Base-by-base conservation (phyloP, 2,888 invertebrate species). In the Isoperla grammatica region DNA sequence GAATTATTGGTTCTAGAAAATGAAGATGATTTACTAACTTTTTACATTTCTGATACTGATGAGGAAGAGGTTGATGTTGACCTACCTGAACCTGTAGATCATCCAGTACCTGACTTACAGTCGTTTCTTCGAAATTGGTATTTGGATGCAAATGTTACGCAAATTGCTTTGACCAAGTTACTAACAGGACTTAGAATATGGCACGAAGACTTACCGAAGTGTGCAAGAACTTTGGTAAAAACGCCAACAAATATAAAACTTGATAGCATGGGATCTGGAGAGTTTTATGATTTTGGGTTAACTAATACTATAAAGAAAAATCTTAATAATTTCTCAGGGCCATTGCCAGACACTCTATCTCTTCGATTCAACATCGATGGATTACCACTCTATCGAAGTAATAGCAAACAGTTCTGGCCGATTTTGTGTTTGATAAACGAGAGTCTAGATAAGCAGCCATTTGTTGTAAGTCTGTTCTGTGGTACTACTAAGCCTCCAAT, bases 361-460 rank as follows among this genome's bases (percentile, higher is more conserved):
- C 56, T 63, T 8, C 54, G 54, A 45, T 53, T 61, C 48, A 62
- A 60, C 53, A 58, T 62, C 29, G 64, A 62, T 55, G 64, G 61
- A 2, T 55, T 64, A 35, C 62, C 60, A 11, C 42, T 64, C 12
- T 46, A 55, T 45, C 62, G 60, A 49, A 64, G 58, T 29, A 62
- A 55, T 11, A 57, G 50, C 35, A 56, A 15, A 20, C 56, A 59
- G 11, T 60, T 60, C 39, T 62, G 62, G 59, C 63, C 61, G 19
- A 63, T 61, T 15, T 15, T 65, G 66, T 61, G 61, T 64, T 46
- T 57, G 55, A 12, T 45, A 29, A 35, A 53, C 57, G 43, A 63
- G 61, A 8, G 8, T 29, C 29, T 8, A 29, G 5, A 29, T 6
- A 6, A 6, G 8, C 29, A 29, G 29, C 29, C 29, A 29, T 29